Evolutionary conservation across 2,888 invertebrate species (phyloP).

Genomic region (Eledone cirrhosa): DNA sequence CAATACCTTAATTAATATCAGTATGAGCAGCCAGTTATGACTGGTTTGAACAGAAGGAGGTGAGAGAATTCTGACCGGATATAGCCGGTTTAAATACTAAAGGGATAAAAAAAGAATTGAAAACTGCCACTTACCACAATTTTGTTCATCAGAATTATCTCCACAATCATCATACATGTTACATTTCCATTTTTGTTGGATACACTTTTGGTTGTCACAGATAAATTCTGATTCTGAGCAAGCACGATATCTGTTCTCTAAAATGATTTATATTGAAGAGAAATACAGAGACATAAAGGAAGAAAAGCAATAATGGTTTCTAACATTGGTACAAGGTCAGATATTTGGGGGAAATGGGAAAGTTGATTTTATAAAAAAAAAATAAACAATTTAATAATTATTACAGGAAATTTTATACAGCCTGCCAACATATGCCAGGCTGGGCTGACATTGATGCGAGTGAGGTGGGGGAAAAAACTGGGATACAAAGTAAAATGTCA

Average conservation of each 20-base stretch:
- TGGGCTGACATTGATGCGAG: no score
- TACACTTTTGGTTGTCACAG: constrained; percentile 83
- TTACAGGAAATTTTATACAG: not conserved
- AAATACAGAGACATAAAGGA: no score
- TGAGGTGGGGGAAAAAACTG: no score
- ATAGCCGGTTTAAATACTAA: no score
- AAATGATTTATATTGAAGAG: constrained; percentile 18
- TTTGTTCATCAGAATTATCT: constrained; percentile 82
- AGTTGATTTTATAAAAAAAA: constrained; percentile 9
- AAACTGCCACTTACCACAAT: constrained; percentile 54
- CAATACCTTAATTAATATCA: no score
- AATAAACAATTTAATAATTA: not conserved
- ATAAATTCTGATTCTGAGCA: constrained; percentile 96
- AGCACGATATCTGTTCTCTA: constrained; percentile 80
- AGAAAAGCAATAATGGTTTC: not conserved
- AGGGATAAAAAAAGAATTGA: no score
- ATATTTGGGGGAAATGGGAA: not conserved
- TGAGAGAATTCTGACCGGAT: no score
- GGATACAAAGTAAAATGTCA: no score
- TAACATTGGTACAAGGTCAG: no score
- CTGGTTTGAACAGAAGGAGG: no score
- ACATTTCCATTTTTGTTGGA: constrained; percentile 73
- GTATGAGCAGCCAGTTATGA: no score
- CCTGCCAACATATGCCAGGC: no score
- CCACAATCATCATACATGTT: constrained; percentile 98